Conservation (phyloP, 2,113 vertebrate species). For the Amblyopsis rosae region DNA sequence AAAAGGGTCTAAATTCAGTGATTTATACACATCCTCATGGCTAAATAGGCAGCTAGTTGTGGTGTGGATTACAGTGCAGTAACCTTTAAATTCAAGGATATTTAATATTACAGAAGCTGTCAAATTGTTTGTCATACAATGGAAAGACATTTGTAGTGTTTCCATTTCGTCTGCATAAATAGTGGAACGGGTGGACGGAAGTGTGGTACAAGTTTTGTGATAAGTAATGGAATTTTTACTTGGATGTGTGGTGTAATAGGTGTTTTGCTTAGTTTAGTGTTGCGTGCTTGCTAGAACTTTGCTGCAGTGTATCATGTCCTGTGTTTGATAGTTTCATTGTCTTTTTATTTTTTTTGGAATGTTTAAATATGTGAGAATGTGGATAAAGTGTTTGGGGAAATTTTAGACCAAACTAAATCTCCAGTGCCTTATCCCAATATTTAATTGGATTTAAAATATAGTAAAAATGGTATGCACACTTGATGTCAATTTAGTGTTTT, state of each 20-base stretch:
- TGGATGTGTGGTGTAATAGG: constrained; percentile 5
- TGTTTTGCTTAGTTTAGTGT: constrained; percentile 23
- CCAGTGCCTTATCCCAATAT: constrained; percentile 44
- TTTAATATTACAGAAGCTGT: constrained; percentile 19
- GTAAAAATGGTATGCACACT: background rate
- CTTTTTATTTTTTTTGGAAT: background rate
- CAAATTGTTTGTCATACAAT: constrained; percentile 29
- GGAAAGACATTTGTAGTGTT: constrained; percentile 20
- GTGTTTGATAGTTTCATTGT: constrained; percentile 2
- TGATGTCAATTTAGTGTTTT: no score
- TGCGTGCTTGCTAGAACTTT: constrained; percentile 10
- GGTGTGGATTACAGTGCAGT: constrained; percentile 33
- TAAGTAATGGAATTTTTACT: constrained; percentile 10
- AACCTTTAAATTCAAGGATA: constrained; percentile 21
- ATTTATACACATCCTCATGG: constrained; percentile 22
- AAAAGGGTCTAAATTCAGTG: constrained; percentile 15
- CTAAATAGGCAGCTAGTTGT: constrained; percentile 26
- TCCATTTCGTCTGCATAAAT: constrained; percentile 1
- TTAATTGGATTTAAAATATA: background rate
- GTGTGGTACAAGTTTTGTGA: constrained; percentile 12
- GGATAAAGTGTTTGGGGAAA: constrained; percentile 5
- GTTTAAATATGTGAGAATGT: background rate
- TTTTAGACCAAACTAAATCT: constrained; percentile 26
- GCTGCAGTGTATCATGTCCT: constrained; percentile 15
- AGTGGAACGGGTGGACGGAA: background rate